Conservation (phyloP, 2,797 vertebrate genomes). For the Cichlasoma orientale region DNA sequence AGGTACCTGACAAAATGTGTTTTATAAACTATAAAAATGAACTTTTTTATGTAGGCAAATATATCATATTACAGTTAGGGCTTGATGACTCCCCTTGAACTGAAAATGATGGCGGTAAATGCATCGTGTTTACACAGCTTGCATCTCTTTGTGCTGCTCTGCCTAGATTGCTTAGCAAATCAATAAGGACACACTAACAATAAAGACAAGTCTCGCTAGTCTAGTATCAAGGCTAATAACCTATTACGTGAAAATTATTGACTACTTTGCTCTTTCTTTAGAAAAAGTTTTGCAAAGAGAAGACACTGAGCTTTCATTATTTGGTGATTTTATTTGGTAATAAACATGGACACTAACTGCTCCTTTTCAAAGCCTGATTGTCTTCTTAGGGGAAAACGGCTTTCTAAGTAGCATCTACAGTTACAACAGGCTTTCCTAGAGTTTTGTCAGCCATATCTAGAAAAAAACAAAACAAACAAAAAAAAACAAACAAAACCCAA, state of each 20-base stretch:
- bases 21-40: too few species aligned
- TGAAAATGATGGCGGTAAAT: neutral
- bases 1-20: too few species aligned
- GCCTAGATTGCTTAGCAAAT: neutral
- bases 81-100: neutral
- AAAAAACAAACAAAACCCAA: neutral
- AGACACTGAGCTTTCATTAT: neutral
- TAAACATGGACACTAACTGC: neutral
- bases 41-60: too few species aligned
- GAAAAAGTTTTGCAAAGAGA: neutral
- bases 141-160: neutral
- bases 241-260: neutral
- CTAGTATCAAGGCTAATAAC: neutral
- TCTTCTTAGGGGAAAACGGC: neutral
- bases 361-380: neutral
- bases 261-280: neutral
- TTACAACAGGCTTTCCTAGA: neutral
- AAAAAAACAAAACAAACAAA: neutral
- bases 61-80: neutral
- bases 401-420: neutral
- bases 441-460: constrained; percentile 9
- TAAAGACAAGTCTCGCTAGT: neutral
- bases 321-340: neutral
- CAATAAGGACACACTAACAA: neutral
- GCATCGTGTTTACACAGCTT: neutral